Conservation (phyloP, 2,888 invertebrate genomes). For the Pyrocoelia pectoralis region DNA sequence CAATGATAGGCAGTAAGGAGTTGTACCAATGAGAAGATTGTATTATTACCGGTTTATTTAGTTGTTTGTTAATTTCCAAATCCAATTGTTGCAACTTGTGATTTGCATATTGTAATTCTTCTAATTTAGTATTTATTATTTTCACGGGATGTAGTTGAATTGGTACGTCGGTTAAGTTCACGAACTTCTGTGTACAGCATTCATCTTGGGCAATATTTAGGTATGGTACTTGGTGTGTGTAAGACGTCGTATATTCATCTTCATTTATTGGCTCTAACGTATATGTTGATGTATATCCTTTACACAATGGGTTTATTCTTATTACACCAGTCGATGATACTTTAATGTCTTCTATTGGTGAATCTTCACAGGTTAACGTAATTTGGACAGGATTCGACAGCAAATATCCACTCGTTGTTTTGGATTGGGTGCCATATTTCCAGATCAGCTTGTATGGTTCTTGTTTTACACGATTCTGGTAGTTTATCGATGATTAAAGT, state of each 20-base stretch:
- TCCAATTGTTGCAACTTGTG: not conserved
- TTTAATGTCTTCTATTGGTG: constrained; percentile 2
- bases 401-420: not conserved
- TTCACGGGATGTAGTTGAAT: not conserved
- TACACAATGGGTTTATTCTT: not conserved
- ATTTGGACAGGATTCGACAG: not conserved
- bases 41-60: too few relatives aligned
- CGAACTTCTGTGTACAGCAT: not conserved
- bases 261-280: not conserved
- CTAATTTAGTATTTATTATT: not conserved
- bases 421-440: not conserved
- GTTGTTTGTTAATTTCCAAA: too few relatives aligned
- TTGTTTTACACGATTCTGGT: not conserved
- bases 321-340: not conserved
- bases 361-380: not conserved
- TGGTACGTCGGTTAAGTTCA: not conserved
- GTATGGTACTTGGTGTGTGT: not conserved
- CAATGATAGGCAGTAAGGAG: too few relatives aligned
- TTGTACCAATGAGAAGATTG: too few relatives aligned
- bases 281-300: not conserved
- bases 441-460: not conserved
- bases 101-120: not conserved
- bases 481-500: not conserved
- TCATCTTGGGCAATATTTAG: not conserved
- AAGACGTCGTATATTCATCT: not conserved